phyloP scores from a whole-genome alignment of 2,113 vertebrate genomes.

The Sapayoa aenigma region DNA sequence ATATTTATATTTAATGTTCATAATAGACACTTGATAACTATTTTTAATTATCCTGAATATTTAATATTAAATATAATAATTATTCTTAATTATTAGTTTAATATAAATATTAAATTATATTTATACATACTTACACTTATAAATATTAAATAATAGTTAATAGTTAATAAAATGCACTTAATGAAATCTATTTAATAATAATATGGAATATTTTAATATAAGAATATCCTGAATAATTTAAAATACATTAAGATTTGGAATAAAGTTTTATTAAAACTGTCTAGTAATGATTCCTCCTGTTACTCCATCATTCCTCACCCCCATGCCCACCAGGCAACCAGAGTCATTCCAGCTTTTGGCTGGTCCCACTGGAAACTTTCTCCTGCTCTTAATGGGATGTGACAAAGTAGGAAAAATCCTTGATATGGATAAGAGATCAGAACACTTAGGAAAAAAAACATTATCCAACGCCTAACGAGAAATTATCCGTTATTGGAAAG shows the following conservation, averaged over 20 bases:
- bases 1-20: not conserved
- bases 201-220: too few species aligned
- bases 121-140: too few species aligned
- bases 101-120: too few species aligned
- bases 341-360: rapidly evolving
- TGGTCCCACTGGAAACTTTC: not conserved
- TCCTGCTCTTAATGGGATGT: not conserved
- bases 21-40: not conserved
- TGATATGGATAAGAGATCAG: not conserved
- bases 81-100: too few species aligned
- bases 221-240: not conserved
- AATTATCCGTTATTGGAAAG: not conserved
- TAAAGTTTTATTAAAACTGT: not conserved
- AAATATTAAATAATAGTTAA: too few species aligned
- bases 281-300: not conserved
- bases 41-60: not conserved
- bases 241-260: not conserved
- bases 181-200: too few species aligned
- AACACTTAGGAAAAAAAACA: not conserved
- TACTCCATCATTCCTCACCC: not conserved
- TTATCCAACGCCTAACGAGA: not conserved
- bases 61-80: too few species aligned
- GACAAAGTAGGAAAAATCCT: not conserved
- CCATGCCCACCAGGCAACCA: not conserved
- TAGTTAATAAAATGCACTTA: too few species aligned